A percentile compares a stretch with the other conserved stretches of the same genome.
These are phyloP conservation scores for Selenia dentaria DNA, from an alignment of 2,888 invertebrate genomes.

Conservation along the genomic window DNA sequence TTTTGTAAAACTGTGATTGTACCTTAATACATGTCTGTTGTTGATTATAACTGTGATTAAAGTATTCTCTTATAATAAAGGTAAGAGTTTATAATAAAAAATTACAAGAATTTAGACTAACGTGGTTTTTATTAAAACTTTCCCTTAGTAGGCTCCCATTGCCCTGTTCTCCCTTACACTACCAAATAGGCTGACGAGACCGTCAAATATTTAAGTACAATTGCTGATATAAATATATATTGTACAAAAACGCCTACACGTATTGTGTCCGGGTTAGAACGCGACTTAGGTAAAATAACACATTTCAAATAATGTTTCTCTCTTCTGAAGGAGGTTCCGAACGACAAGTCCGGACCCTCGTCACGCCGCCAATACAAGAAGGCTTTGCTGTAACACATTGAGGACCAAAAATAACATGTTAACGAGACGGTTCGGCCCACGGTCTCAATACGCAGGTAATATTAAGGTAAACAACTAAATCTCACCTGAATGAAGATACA, in stretches of 20 bases:
- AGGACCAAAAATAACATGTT: conserved; percentile 5
- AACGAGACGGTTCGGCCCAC: not conserved
- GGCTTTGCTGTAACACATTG: conserved; percentile 3
- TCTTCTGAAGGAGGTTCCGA: not conserved
- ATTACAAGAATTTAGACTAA: too few species aligned
- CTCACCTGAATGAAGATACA: not conserved
- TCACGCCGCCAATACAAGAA: conserved; percentile 6
- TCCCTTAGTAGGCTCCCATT: too few species aligned
- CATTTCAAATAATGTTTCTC: conserved; percentile 1
- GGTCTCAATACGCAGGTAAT: not conserved
- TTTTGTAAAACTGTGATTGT: too few species aligned
- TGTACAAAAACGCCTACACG: not conserved
- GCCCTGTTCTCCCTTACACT: too few species aligned
- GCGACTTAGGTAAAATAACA: conserved; percentile 3
- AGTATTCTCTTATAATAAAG: too few species aligned
- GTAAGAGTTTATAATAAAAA: too few species aligned
- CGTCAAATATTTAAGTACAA: too few species aligned
- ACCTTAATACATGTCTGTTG: too few species aligned
- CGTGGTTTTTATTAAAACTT: too few species aligned
- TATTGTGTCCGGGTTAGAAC: not conserved
- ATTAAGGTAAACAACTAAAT: conserved; percentile 1
- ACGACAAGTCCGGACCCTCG: conserved; percentile 8
- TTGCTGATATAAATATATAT: too few species aligned
- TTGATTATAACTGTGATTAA: too few species aligned
- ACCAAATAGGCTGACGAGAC: too few species aligned